Evolutionary conservation across 2,797 vertebrate genomes (phyloP), one percentile per base, ranked within the genome.

Genomic region (Eleutherodactylus coqui): DNA sequence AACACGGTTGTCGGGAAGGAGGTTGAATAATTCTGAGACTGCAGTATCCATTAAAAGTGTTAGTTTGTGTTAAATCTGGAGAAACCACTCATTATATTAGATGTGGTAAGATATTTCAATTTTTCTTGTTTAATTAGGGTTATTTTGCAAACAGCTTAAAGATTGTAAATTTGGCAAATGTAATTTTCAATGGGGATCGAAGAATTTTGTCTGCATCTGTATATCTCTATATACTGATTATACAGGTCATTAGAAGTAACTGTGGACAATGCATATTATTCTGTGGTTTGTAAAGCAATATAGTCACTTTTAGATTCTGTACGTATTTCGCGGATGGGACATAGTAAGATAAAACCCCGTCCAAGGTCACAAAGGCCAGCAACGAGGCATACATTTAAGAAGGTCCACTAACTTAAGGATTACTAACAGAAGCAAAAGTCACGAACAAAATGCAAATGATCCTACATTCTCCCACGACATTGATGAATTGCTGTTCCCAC

Each of bases 401-500:
- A 7, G 27, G 55, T 70, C 21, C 14, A 19, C 24, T 41, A 34
- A 27, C 49, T 82, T 55, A 24, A n/a, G 19, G 29, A 81, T 81
- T 36, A 47, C 11, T 64, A 41, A 45, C 29, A 67, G 58, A 38
- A 47, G 38, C 24, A n/a, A 27, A 62, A 73, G 69, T 58, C 70
- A 41, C 17, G 19, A 53, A 41, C 81, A 83, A 73, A 70, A 83
- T 83, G 69, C 49, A 83, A 83, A 75, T 83, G 3, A 32, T 73
- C 34, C 60, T n/a, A 43, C 51, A 14, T 32, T 11, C 5, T 45
- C 36, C 51, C 36, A 14, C 55, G 81, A 55, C 81, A 75, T 73
- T 83, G 81, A 83, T 83, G 51, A 73, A 83, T 83, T 83, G 17
- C 81, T 58, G 34, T 75, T n/a, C 76, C 82, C 85, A 47, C 51